Conservation (phyloP, 2,797 vertebrate species). For the Capromys pilorides region DNA sequence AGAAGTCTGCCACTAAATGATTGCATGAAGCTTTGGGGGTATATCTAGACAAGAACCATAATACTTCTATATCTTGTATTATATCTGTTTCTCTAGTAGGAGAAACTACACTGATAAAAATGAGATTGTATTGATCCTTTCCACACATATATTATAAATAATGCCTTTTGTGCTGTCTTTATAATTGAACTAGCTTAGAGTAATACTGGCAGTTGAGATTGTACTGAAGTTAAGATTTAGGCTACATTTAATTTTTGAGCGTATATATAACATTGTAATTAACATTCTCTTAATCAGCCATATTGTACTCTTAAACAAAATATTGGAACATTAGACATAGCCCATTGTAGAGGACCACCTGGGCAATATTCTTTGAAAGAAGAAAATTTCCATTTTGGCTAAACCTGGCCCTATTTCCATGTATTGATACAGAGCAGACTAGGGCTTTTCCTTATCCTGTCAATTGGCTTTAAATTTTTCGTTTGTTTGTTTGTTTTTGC, state of each 20-base stretch:
- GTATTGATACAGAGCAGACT: not conserved
- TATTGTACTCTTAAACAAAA: constrained; percentile 20
- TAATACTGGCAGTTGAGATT: not conserved
- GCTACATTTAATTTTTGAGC: constrained; percentile 9
- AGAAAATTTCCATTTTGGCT: not conserved
- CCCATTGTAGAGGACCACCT: not conserved
- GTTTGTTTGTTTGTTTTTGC: too few relatives aligned
- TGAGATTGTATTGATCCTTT: not conserved
- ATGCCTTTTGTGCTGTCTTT: not conserved
- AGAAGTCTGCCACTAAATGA: too few relatives aligned
- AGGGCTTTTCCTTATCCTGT: not conserved
- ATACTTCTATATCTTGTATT: not conserved
- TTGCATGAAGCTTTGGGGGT: too few relatives aligned
- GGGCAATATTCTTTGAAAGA: too few relatives aligned
- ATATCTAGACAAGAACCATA: too few relatives aligned
- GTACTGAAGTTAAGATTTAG: constrained; percentile 18
- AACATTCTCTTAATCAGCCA: not conserved
- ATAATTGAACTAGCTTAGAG: not conserved
- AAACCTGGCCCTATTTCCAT: not conserved
- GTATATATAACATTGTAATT: not conserved
- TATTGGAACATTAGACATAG: not conserved
- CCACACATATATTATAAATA: not conserved
- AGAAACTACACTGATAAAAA: not conserved
- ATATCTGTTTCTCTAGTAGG: not conserved
- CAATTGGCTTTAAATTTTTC: not conserved